Percentiles rank a stretch among this genome's conserved stretches.
Evolutionary conservation across 2,113 vertebrate genomes (phyloP).

Genomic region (Nesoenas mayeri): DNA sequence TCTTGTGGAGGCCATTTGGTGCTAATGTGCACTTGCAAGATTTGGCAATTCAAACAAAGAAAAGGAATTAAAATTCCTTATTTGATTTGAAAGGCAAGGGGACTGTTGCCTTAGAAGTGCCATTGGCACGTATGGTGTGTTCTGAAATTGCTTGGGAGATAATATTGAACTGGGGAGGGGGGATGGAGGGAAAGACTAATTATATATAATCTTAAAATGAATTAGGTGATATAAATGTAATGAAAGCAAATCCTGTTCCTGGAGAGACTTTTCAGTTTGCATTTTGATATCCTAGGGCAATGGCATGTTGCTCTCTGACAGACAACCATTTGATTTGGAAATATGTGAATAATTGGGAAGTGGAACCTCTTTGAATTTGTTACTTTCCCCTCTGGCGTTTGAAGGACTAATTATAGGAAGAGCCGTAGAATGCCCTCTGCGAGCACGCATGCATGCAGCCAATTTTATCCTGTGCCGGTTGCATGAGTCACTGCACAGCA

Average conservation of each 20-base stretch:
- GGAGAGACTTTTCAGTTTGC: conserved; percentile 61
- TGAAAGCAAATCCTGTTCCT: conserved; percentile 63
- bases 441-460: conserved; percentile 36
- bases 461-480: conserved; percentile 26
- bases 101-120: neutral
- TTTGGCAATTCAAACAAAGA: neutral
- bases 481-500: conserved; percentile 53
- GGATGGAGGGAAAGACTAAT: conserved; percentile 43
- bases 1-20: neutral
- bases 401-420: conserved; percentile 67
- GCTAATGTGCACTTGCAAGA: neutral
- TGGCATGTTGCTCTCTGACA: conserved; percentile 60
- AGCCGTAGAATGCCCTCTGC: conserved; percentile 46
- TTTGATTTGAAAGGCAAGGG: neutral
- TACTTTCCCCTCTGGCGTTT: conserved; percentile 51
- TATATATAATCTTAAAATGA: conserved; percentile 68
- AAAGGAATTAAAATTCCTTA: neutral
- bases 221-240: conserved; percentile 65
- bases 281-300: conserved; percentile 62
- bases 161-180: conserved; percentile 17
- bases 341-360: conserved; percentile 66
- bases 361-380: conserved; percentile 64
- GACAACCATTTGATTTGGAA: conserved; percentile 59
- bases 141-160: conserved; percentile 53
- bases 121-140: conserved; percentile 7